Evolutionary conservation across 2,113 vertebrate species (phyloP).

Genomic region (Chaetops frenatus): DNA sequence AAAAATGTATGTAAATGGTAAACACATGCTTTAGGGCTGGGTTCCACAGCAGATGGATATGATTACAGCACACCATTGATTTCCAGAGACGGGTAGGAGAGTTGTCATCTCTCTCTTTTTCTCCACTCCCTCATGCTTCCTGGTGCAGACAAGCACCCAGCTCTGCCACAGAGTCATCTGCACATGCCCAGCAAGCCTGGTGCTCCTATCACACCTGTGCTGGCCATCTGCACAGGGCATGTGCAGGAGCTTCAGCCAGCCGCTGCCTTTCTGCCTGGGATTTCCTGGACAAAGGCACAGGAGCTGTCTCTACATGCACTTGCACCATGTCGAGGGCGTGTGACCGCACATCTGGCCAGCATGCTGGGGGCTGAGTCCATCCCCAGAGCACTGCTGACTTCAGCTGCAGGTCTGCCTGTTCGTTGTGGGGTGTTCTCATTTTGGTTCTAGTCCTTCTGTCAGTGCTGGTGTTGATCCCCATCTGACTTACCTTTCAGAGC

Average conservation of each 20-base stretch:
- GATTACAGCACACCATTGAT: background rate
- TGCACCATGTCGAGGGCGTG: background rate
- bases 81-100: fast-evolving
- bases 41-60: background rate
- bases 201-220: background rate
- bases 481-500: constrained; percentile 20
- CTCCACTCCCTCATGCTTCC: background rate
- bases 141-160: background rate
- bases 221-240: background rate
- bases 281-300: background rate
- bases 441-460: background rate
- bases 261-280: background rate
- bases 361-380: background rate
- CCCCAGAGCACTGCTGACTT: background rate
- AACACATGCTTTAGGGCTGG: background rate
- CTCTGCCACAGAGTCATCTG: background rate
- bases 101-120: background rate
- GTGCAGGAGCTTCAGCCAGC: background rate
- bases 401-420: background rate
- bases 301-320: background rate
- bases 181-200: background rate
- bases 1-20: background rate
- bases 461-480: background rate
- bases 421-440: background rate
- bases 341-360: background rate